Percentiles rank a stretch among this genome's conserved stretches.
Conservation (phyloP, 2,888 invertebrate genomes). For the Cryptocephalus moraei region DNA sequence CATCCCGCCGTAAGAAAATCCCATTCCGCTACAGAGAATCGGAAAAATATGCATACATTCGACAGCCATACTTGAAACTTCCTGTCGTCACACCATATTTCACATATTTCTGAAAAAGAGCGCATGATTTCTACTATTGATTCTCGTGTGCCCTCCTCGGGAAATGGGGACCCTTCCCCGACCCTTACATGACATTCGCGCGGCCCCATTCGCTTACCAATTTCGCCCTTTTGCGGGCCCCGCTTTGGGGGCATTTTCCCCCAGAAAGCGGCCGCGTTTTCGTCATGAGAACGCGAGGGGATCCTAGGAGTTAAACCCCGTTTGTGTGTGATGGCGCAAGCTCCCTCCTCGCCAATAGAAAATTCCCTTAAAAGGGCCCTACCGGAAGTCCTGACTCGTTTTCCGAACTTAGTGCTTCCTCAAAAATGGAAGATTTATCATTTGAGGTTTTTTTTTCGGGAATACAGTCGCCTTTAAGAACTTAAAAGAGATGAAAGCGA, state of each 20-base stretch:
- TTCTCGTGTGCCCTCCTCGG: constrained; percentile 18
- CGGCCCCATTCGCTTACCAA: background rate
- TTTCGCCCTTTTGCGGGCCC: background rate
- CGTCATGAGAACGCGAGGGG: no score
- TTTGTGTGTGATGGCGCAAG: constrained; percentile 14
- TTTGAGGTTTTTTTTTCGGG: constrained; percentile 13
- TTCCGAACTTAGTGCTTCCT: constrained; percentile 35
- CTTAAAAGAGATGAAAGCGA: no score
- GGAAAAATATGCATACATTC: no score
- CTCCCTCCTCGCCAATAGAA: constrained; percentile 25
- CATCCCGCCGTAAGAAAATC: no score
- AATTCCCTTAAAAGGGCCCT: constrained; percentile 19
- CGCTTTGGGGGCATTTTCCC: no score
- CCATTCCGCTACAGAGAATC: no score
- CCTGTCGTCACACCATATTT: constrained; percentile 1
- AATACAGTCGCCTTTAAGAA: no score
- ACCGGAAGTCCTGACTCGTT: constrained; percentile 28
- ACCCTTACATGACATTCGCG: constrained; percentile 1
- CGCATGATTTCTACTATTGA: constrained; percentile 31
- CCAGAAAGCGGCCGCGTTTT: no score
- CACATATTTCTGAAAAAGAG: constrained; percentile 10
- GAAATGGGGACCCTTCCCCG: constrained; percentile 7
- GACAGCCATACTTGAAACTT: constrained; percentile 6
- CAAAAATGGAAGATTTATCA: constrained; percentile 32
- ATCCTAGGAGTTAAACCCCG: constrained; percentile 4